Conservation (phyloP, 2,113 vertebrate genomes). For the Dipodomys stephensi region DNA sequence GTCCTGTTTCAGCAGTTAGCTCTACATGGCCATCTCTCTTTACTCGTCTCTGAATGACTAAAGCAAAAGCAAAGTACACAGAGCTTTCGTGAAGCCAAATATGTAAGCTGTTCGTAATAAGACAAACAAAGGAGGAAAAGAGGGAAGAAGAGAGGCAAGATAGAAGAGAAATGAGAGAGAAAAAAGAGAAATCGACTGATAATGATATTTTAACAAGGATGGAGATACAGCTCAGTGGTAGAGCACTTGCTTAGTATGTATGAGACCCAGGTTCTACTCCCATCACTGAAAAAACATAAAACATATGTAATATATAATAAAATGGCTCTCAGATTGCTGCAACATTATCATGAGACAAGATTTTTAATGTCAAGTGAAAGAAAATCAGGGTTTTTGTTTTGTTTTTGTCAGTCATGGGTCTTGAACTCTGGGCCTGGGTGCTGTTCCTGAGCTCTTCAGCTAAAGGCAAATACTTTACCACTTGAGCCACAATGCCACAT, state of each 20-base stretch:
- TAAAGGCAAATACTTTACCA: too few species aligned
- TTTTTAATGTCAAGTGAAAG: background rate
- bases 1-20: background rate
- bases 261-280: background rate
- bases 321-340: background rate
- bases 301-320: background rate
- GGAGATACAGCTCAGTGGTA: background rate
- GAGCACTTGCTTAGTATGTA: background rate
- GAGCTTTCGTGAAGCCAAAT: background rate
- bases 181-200: background rate
- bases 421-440: too few species aligned
- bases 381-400: background rate
- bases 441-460: too few species aligned
- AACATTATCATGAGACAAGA: background rate
- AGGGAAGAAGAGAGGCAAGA: accelerated
- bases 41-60: background rate
- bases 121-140: too few species aligned
- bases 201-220: background rate
- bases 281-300: too few species aligned
- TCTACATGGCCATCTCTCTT: background rate
- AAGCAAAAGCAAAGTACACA: background rate
- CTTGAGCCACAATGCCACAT: too few species aligned
- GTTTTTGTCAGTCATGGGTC: too few species aligned
- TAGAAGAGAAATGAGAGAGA: background rate
- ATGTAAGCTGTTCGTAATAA: background rate